Evolutionary conservation across 2,113 vertebrate species (phyloP), one percentile per base, ranked within the genome.

Genomic region (Isichthys henryi): DNA sequence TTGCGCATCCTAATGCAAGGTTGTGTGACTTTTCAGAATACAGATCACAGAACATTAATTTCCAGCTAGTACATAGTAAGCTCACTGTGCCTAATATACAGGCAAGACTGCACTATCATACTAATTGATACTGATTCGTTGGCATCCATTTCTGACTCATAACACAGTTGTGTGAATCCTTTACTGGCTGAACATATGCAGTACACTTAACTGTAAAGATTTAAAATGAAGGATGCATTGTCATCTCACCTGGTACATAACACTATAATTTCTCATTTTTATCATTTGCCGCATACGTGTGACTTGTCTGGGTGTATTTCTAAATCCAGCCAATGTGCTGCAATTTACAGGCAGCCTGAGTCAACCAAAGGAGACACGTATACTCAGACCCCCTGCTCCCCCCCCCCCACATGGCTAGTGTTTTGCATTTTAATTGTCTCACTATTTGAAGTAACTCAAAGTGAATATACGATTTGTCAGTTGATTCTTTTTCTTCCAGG

Each of bases 381-480:
- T 2, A 66, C 35, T 43, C 7, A 62, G 39, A 53, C 39, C 56
- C 56, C 56, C 21, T 19, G 4, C 56, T 1, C 6, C 48, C 48
- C 49, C 10, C 70, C n/a, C 66, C n/a, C 39, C 17, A 58, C 52
- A 52, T 2, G 58, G 46, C 31, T 15, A 87, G 82, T 92, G 91
- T 94, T 92, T 92, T 92, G 92, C 92, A 94, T 95, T 93, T 94
- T 93, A 94, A 95, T 96, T 95, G 93, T 95, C 92, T 93, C 90
- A 86, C 90, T 92, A 92, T 95, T 95, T 96, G 95, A 96, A 95
- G 94, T 93, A 95, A 95, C 94, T 95, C 95, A 95, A 95, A 96
- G 95, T 95, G 95, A 96, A 96, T 96, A 94, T 96, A 94, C 94
- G 94, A 96, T 96, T 96, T 95, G 95, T 95, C 96, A 95, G 96